These are phyloP conservation scores for Epistrophe grossulariae DNA, from an alignment of 2,888 invertebrate species.

Conservation along the genomic window DNA sequence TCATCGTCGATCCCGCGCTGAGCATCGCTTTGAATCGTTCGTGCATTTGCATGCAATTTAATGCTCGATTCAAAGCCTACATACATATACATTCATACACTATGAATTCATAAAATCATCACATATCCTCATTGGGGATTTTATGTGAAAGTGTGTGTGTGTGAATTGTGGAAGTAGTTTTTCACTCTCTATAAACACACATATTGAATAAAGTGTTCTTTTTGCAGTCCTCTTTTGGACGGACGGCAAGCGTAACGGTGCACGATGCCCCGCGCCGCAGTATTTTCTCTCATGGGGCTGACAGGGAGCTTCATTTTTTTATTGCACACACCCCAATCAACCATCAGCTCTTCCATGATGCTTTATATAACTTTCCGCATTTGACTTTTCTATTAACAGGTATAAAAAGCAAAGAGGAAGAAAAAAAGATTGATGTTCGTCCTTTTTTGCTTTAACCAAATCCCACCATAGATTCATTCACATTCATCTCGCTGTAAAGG, in stretches of 20 bases:
- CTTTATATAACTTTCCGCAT: slow-evolving; percentile 60
- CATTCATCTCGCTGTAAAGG: slow-evolving; percentile 38
- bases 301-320: not conserved
- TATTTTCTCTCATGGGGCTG: slow-evolving; percentile 8
- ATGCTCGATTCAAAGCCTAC: slow-evolving; percentile 62
- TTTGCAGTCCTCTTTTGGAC: slow-evolving; percentile 22
- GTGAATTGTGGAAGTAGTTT: not conserved
- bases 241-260: not conserved
- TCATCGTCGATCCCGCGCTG: not conserved
- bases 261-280: not conserved
- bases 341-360: slow-evolving; percentile 20
- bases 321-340: slow-evolving; percentile 7
- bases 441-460: slow-evolving; percentile 36
- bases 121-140: slow-evolving; percentile 47
- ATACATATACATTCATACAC: not conserved
- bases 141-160: not conserved
- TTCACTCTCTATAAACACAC: not conserved
- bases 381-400: slow-evolving; percentile 73
- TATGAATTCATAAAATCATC: slow-evolving; percentile 52
- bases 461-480: slow-evolving; percentile 31
- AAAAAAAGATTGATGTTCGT: slow-evolving; percentile 23
- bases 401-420: slow-evolving; percentile 21
- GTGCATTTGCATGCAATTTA: slow-evolving; percentile 69
- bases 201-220: slow-evolving; percentile 48
- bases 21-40: slow-evolving; percentile 10